Base-by-base conservation (phyloP, 2,888 invertebrate genomes). In the Aricia artaxerxes region DNA sequence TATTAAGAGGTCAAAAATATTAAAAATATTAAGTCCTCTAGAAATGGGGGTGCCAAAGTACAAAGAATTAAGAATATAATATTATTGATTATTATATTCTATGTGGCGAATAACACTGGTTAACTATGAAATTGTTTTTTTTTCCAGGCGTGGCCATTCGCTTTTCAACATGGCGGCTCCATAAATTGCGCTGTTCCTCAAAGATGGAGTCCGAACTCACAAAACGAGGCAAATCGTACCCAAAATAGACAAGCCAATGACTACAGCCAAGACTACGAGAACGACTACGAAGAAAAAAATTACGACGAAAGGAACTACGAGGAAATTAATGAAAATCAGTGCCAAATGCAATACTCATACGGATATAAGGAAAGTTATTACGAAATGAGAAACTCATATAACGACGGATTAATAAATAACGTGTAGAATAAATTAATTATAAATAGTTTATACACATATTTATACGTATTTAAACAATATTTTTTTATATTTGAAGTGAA, bases 71-170 rank as follows among this genome's bases (percentile, higher is more conserved):
- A 24, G 24, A 24, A 24, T 24, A 24, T 24, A 24, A 24, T 24
- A 24, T 24, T 24, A 24, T 24, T 24, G 24, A 24, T 24, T 24
- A 24, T 24, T 24, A 24, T 24, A 24, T 24, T 24, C 24, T 24
- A 24, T 24, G 24, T 24, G 24, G 24, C 24, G 24, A 24, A 24
- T 24, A 24, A 24, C 24, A 24, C 24, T 24, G 24, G 24, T 24
- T 24, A 24, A 24, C 13, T 57, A 57, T 11, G 11, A 11, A 11
- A 64, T 31, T 64, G 2, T 79, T 64, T 81, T 95, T 95, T 44
- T 81, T 95, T 95, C 40, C 95, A 97, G 97, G 97, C 97, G n/a
- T 97, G 97, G 97, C 97, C 97, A 0, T 97, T 97, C 86, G 96
- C 96, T 80, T 97, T 97, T 87, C 97, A 97, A 89, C 96, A 96